These are phyloP conservation scores for Lonchura striata DNA, from an alignment of 2,113 vertebrate species.

Conservation along the genomic window DNA sequence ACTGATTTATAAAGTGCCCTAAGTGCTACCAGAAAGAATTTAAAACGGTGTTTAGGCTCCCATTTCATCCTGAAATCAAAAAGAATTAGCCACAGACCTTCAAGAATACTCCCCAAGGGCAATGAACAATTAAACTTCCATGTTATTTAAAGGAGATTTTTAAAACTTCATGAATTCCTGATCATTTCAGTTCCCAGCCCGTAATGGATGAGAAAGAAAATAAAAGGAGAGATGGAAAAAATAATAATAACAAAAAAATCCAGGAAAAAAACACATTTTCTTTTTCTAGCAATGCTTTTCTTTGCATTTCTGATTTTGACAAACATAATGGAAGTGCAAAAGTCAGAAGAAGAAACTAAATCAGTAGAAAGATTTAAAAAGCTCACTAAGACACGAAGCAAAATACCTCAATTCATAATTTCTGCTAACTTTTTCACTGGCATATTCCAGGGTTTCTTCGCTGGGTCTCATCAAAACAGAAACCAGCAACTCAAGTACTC, in stretches of 20 bases:
- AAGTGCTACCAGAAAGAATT: conserved; percentile 10
- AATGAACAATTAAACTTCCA: neutral
- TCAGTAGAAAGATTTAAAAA: neutral
- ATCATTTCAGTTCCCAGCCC: neutral
- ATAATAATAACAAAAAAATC: neutral
- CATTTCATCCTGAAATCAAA: conserved; percentile 28
- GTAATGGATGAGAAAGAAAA: neutral
- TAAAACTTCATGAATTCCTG: neutral
- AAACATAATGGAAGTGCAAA: neutral
- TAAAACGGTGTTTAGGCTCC: conserved; percentile 8
- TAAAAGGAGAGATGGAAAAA: neutral
- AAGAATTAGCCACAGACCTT: neutral
- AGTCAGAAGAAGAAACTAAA: neutral
- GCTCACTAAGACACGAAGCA: neutral
- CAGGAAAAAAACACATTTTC: neutral
- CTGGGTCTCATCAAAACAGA: neutral
- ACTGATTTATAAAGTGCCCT: neutral
- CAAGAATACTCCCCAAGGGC: neutral
- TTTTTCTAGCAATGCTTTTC: neutral
- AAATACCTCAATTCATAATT: neutral
- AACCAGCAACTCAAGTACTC: neutral
- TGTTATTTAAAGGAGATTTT: neutral
- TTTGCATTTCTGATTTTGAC: neutral
- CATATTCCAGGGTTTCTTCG: neutral
- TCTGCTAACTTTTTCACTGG: neutral